Evolutionary conservation across 2,888 invertebrate species (phyloP).

Genomic region (Lasiommata megera): DNA sequence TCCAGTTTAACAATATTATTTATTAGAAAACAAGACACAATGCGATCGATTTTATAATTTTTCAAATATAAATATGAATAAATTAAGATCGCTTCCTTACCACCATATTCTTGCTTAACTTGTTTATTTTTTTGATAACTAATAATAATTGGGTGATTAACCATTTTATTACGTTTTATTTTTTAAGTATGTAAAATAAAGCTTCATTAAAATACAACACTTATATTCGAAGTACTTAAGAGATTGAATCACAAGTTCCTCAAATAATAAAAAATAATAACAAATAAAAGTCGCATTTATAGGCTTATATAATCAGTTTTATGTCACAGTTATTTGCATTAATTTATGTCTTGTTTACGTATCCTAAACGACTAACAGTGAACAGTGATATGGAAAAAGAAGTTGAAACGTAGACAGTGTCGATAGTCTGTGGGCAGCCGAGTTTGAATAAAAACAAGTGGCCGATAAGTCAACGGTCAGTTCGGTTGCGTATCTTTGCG

Average conservation of each 20-base stretch:
- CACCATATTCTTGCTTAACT: background rate
- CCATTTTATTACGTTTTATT: too few species aligned
- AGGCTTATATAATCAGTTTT: background rate
- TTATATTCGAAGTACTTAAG: background rate
- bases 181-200: too few species aligned
- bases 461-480: conserved; percentile 44
- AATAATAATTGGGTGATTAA: too few species aligned
- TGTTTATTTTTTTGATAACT: background rate
- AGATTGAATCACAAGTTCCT: background rate
- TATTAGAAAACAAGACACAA: conserved; percentile 5
- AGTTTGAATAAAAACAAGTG: conserved; percentile 62
- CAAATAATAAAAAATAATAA: background rate
- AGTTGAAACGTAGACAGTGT: conserved; percentile 25
- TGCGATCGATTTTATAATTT: background rate
- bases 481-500: conserved; percentile 39
- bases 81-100: conserved; percentile 1
- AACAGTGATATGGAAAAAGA: background rate
- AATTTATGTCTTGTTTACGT: conserved; percentile 4
- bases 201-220: too few species aligned
- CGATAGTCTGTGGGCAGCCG: conserved; percentile 44
- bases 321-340: conserved; percentile 1
- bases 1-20: background rate
- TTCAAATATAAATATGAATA: conserved; percentile 1
- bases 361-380: background rate
- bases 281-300: conserved; percentile 2